Evolutionary conservation across 2,797 vertebrate genomes (phyloP), one percentile per base, ranked within the genome.

Genomic region (Thaleichthys pacificus): DNA sequence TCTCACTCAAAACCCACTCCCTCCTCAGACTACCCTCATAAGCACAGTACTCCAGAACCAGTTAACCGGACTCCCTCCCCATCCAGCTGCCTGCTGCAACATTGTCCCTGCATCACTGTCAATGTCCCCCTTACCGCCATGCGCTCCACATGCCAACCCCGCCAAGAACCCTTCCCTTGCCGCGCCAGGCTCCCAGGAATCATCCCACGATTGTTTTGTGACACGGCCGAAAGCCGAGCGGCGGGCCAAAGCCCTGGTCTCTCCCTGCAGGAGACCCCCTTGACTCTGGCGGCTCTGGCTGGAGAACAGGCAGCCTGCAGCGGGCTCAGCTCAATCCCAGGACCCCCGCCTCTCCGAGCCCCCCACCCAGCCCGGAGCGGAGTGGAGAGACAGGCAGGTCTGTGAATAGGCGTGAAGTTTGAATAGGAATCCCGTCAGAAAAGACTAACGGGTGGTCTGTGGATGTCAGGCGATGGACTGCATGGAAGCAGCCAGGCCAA

Each of bases 361-460:
- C 76, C 30, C 26, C 19, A 6, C 51, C 66, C 14, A 56, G 66
- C 28, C 15, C 11, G 5, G 35, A 47, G 19, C 6, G 32, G 26
- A 56, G 65, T 68, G 67, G 78, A 80, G 69, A 88, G 87, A 88
- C 80, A 86, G 87, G 80, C 89, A 88, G 85, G 82, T 82, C 76
- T 84, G 79, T 90, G 91, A 92, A 91, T 90, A 88, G 85, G 69
- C 78, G 6, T 74, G 14, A 74, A 42, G 77, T 70, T 72, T 92
- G 88, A 93, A 92, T 91, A 85, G 89, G 79, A 82, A 84, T 88
- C 89, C 89, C 85, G 86, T 89, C 80, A 86, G 81, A 82, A 82
- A 83, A 79, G 67, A 76, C 79, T 87, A 85, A 91, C 89, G 91
- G 91, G 91, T 93, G 92, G 91, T 93, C 92, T 80, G 73, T 84